Percentiles rank a stretch among this genome's conserved stretches.
Evolutionary conservation across 1,140 invertebrate genomes (phyloP).

Genomic region (Zaprionus lachaisei): DNA sequence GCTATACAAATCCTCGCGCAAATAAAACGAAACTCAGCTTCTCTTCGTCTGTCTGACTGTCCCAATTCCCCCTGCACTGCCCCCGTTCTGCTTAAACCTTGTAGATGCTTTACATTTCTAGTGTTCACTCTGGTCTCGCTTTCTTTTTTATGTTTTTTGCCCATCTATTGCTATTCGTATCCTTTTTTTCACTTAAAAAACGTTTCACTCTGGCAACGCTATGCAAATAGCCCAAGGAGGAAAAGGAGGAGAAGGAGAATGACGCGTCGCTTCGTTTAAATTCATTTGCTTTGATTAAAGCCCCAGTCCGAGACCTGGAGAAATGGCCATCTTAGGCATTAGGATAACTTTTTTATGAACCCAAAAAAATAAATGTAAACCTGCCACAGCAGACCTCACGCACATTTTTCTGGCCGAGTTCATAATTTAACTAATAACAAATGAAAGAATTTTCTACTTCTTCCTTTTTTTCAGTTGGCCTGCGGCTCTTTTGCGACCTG

Average conservation of each 20-base stretch:
- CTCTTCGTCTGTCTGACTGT: background rate
- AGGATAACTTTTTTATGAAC: constrained; percentile 41
- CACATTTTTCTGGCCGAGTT: constrained; percentile 38
- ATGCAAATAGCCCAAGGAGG: constrained; percentile 67
- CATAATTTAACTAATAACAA: constrained; percentile 67
- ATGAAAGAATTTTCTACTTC: constrained; percentile 27
- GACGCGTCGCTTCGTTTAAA: constrained; percentile 73
- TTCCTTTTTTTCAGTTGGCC: constrained; percentile 21
- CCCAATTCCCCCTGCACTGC: background rate
- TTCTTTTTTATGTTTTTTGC: constrained; percentile 21
- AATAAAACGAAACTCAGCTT: constrained; percentile 60
- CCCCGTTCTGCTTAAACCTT: background rate
- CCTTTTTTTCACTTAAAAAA: constrained; percentile 79
- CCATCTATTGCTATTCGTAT: constrained; percentile 56
- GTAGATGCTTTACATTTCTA: constrained; percentile 44
- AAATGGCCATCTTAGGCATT: constrained; percentile 41
- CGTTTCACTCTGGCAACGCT: constrained; percentile 68
- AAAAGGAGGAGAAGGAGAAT: no score
- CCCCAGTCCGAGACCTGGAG: constrained; percentile 8
- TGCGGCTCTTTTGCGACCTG: constrained; percentile 27
- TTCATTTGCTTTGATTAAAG: constrained; percentile 82
- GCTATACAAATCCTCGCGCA: constrained; percentile 77
- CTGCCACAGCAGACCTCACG: background rate
- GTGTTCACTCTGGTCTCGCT: constrained; percentile 7
- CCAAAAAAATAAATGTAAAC: constrained; percentile 6